Evolutionary conservation across 1,140 invertebrate genomes (phyloP).

Genomic region (Acromyrmex charruanus): DNA sequence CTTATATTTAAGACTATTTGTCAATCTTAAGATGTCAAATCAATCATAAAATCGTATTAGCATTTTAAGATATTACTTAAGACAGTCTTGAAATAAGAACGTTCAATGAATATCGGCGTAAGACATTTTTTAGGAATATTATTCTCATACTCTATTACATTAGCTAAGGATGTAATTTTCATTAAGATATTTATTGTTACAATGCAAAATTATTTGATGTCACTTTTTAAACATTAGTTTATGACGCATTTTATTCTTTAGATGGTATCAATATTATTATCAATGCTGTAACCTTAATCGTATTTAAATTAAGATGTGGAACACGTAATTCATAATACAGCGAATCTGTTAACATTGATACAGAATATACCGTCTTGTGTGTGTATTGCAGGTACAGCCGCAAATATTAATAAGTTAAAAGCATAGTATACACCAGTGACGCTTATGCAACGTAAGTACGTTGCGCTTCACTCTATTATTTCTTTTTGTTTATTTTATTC

Average conservation of each 20-base stretch:
- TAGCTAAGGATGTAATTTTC: neutral
- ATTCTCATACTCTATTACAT: neutral
- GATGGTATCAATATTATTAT: constrained; percentile 3
- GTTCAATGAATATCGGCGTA: neutral
- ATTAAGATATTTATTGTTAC: constrained; percentile 4
- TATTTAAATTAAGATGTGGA: constrained; percentile 38
- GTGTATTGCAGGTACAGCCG: constrained; percentile 86
- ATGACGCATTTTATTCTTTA: neutral
- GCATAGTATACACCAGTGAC: constrained; percentile 84
- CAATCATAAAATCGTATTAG: no score
- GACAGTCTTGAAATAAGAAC: no score
- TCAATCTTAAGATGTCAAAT: no score
- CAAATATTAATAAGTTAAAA: constrained; percentile 85
- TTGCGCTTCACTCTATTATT: constrained; percentile 70
- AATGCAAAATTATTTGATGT: neutral
- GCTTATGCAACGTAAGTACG: constrained; percentile 86
- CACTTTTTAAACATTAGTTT: neutral
- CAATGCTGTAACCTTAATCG: neutral
- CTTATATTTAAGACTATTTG: no score
- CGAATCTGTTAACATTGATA: constrained; percentile 68
- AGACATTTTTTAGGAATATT: neutral
- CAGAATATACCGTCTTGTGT: constrained; percentile 85
- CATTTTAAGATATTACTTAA: no score
- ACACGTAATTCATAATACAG: constrained; percentile 44
- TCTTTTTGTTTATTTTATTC: constrained; percentile 45